phyloP scores from a whole-genome alignment of 2,113 vertebrate species.

The Camelus bactrianus region DNA sequence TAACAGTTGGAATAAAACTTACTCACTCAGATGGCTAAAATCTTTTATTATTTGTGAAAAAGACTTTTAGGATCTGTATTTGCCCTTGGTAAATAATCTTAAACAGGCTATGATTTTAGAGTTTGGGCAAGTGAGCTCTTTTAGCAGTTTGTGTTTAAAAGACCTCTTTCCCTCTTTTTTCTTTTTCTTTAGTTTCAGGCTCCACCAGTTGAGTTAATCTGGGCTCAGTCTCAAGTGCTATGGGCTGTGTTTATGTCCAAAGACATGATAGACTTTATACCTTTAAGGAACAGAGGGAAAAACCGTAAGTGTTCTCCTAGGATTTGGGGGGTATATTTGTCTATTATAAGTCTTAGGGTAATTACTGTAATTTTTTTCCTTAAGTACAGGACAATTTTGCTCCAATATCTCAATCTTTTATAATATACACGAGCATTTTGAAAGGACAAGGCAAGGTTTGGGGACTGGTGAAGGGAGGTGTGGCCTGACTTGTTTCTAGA shows the following conservation, averaged over 20 bases:
- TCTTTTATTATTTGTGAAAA: background rate
- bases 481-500: background rate
- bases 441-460: background rate
- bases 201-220: background rate
- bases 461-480: background rate
- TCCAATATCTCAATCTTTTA: background rate
- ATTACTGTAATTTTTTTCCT: background rate
- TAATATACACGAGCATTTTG: background rate
- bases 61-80: background rate
- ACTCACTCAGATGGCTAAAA: background rate
- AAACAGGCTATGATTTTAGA: background rate
- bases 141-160: background rate
- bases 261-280: background rate
- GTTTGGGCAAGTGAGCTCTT: background rate
- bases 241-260: background rate
- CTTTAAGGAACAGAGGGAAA: background rate
- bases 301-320: background rate
- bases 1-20: background rate
- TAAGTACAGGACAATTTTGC: background rate
- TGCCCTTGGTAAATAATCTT: background rate
- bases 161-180: background rate
- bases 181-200: background rate
- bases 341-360: background rate
- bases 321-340: background rate
- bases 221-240: background rate